Percentiles rank a stretch among this genome's conserved stretches.
These are phyloP conservation scores for Monodelphis domestica DNA, from an alignment of 2,797 vertebrate species.

Conservation along the genomic window DNA sequence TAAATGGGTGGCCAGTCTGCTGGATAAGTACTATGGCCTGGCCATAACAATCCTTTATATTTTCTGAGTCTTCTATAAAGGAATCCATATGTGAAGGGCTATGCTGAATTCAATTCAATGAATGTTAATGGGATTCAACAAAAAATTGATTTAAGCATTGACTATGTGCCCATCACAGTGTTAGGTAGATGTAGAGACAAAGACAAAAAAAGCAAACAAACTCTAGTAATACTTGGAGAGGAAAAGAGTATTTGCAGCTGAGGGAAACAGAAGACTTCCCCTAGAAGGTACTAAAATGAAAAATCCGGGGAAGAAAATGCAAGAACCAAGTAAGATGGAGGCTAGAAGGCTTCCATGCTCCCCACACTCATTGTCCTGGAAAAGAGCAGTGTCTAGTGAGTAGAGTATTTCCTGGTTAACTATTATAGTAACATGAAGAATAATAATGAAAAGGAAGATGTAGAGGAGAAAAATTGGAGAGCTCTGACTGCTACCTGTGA, in stretches of 20 bases:
- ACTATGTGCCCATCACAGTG: neutral
- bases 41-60: neutral
- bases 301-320: neutral
- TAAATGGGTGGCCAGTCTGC: neutral
- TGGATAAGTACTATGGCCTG: neutral
- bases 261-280: neutral
- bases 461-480: neutral
- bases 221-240: neutral
- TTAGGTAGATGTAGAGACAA: neutral
- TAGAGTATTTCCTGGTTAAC: neutral
- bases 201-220: neutral
- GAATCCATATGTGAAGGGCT: neutral
- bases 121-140: neutral
- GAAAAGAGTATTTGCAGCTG: neutral
- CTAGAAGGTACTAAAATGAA: neutral
- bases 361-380: neutral
- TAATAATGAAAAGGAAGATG: neutral
- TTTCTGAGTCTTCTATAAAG: neutral
- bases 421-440: neutral
- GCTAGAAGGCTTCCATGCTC: neutral
- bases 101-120: neutral
- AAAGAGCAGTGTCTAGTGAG: neutral
- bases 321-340: neutral
- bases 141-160: neutral
- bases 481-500: neutral